These are phyloP conservation scores for Gambelia wislizenii DNA, from an alignment of 2,797 vertebrate species.

Conservation along the genomic window DNA sequence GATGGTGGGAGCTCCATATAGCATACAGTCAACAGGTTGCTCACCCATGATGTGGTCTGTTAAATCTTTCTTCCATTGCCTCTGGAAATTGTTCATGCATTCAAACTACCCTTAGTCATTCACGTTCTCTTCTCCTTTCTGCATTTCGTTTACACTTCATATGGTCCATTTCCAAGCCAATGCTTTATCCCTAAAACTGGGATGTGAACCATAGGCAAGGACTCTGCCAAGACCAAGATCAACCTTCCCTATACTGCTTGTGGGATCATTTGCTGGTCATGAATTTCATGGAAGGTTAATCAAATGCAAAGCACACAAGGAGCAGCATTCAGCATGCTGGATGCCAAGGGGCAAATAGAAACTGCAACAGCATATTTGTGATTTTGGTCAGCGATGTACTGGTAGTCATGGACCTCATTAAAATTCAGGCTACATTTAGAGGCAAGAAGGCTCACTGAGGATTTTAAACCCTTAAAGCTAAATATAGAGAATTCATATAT, in stretches of 20 bases:
- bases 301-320: conserved; percentile 72
- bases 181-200: not conserved
- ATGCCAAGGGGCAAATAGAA: conserved; percentile 69
- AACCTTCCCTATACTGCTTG: conserved; percentile 1
- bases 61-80: too few relatives aligned
- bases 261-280: conserved; percentile 56
- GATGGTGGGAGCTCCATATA: too few relatives aligned
- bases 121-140: not conserved
- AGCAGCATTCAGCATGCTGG: conserved; percentile 7
- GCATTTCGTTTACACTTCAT: conserved; percentile 14
- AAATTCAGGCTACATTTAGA: conserved; percentile 72
- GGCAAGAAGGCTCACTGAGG: conserved; percentile 65
- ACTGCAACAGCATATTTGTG: conserved; percentile 69
- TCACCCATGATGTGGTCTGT: too few relatives aligned
- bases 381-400: conserved; percentile 65
- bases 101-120: not conserved
- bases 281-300: conserved; percentile 70
- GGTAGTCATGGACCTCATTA: conserved; percentile 74
- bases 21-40: too few relatives aligned
- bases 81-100: not conserved
- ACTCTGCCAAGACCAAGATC: conserved; percentile 8
- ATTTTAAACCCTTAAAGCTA: conserved; percentile 46
- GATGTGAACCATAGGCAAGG: not conserved
- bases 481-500: not conserved
- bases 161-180: not conserved